Percentiles rank a stretch among this genome's conserved stretches.
Evolutionary conservation across 2,888 invertebrate species (phyloP).

Genomic region (Linnaemya vulpina): DNA sequence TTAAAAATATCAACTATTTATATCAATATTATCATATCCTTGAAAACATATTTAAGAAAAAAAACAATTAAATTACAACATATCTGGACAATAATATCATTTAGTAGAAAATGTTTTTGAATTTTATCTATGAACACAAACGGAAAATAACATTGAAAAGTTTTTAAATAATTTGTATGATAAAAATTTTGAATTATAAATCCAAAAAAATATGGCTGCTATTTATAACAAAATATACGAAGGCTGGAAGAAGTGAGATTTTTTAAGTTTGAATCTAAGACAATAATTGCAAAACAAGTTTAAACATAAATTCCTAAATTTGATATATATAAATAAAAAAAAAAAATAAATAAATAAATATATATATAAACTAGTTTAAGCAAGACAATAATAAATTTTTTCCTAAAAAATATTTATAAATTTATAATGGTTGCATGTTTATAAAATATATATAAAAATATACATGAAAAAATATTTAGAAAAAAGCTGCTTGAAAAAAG

Average conservation of each 20-base stretch:
- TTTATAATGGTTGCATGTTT: constrained; percentile 62
- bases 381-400: constrained; percentile 62
- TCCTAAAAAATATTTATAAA: constrained; percentile 43
- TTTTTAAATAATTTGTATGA: constrained; percentile 28
- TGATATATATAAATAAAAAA: too few relatives aligned
- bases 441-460: constrained; percentile 33
- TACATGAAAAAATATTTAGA: constrained; percentile 17
- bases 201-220: constrained; percentile 57
- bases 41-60: constrained; percentile 44
- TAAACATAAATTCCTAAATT: constrained; percentile 57
- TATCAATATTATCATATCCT: constrained; percentile 69
- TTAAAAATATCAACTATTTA: constrained; percentile 67
- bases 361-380: constrained; percentile 47
- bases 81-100: constrained; percentile 69
- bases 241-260: constrained; percentile 50
- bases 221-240: constrained; percentile 67
- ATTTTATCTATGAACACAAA: neutral
- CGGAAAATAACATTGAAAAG: neutral
- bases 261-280: constrained; percentile 59
- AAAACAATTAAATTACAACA: constrained; percentile 37
- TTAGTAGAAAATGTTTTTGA: constrained; percentile 55
- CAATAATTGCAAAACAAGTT: constrained; percentile 31
- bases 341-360: constrained; percentile 53
- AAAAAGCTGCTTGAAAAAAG: constrained; percentile 67
- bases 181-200: constrained; percentile 33